Conservation (phyloP, 2,113 vertebrate genomes). For the Phylloscopus whistleri region DNA sequence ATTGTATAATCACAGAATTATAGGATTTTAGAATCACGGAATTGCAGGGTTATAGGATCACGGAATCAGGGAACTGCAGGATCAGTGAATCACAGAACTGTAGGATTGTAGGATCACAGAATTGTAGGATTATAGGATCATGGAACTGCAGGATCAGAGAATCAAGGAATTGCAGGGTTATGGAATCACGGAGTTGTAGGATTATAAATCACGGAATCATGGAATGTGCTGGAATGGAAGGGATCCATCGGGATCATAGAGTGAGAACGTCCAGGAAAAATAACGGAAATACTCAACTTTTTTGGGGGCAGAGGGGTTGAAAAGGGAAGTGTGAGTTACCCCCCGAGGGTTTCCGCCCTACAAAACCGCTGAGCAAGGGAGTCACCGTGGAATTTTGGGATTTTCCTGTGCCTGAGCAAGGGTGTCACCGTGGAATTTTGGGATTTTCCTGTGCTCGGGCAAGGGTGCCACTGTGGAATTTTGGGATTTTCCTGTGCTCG, state of each 20-base stretch:
- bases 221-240: background rate
- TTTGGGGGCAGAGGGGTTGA: no score
- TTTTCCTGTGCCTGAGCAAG: background rate
- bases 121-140: background rate
- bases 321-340: background rate
- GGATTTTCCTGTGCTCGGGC: background rate
- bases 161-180: no score
- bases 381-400: rapidly evolving
- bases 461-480: rapidly evolving
- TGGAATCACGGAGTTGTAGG: background rate
- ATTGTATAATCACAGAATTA: no score
- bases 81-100: rapidly evolving
- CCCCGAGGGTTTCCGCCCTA: background rate
- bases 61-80: background rate
- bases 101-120: no score
- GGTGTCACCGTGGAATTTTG: rapidly evolving
- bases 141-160: no score
- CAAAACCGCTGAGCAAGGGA: rapidly evolving
- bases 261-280: background rate
- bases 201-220: background rate
- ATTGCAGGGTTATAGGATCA: background rate
- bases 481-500: background rate
- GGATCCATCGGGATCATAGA: background rate
- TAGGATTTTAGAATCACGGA: background rate
- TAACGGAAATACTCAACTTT: background rate